Evolutionary conservation across 2,888 invertebrate species (phyloP).

Genomic region (Mylabris sibirica): DNA sequence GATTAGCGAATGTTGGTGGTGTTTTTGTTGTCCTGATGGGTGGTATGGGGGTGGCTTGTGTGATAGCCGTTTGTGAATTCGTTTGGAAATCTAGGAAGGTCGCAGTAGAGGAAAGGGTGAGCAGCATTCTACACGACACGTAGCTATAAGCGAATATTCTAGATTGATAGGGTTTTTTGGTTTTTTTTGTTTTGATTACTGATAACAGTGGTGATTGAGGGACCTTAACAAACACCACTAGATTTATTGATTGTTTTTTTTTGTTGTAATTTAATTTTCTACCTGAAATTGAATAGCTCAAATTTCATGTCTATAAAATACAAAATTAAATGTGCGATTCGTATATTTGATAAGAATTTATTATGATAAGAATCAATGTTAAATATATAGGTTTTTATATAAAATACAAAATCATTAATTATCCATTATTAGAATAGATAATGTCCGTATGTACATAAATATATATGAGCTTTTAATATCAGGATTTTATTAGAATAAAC

Average conservation of each 20-base stretch:
- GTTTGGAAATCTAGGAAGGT: conserved; percentile 95
- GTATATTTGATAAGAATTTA: conserved; percentile 12
- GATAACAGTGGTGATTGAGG: not conserved
- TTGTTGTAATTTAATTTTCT: not conserved
- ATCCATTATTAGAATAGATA: not conserved
- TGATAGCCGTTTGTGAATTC: conserved; percentile 94
- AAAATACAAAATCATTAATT: conserved; percentile 1
- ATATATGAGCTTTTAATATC: conserved; percentile 28
- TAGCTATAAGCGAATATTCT: conserved; percentile 57
- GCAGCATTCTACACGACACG: conserved; percentile 65
- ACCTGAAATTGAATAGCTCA: conserved; percentile 20
- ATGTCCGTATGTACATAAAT: conserved; percentile 3
- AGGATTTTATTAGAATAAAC: conserved; percentile 40
- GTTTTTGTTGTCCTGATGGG: conserved; percentile 96
- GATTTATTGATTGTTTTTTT: not conserved
- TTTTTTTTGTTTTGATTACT: not conserved
- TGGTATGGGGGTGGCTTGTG: conserved; percentile 89
- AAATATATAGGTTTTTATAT: conserved; percentile 7
- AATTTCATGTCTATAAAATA: conserved; percentile 13
- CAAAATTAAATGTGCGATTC: not conserved
- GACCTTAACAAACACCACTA: not conserved
- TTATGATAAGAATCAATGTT: not conserved
- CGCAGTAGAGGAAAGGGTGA: conserved; percentile 89
- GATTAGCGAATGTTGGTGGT: conserved; percentile 94
- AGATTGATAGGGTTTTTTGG: not conserved